A percentile compares a stretch with the other conserved stretches of the same genome.
Evolutionary conservation across 2,113 vertebrate species (phyloP).

Genomic region (Progne subis): DNA sequence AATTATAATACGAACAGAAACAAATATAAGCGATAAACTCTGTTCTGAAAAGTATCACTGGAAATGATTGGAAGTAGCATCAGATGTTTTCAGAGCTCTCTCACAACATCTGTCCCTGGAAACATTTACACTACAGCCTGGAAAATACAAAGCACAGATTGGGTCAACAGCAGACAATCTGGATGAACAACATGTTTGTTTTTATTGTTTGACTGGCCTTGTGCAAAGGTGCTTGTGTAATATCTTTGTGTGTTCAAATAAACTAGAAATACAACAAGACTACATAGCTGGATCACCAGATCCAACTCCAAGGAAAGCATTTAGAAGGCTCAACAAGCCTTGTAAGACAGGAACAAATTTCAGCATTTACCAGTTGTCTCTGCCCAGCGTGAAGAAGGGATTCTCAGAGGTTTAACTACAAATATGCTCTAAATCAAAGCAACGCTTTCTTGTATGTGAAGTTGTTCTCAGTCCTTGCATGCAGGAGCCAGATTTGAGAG

Average conservation of each 20-base stretch:
- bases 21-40: background rate
- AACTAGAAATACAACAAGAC: background rate
- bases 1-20: background rate
- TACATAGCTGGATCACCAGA: background rate
- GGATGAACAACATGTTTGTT: constrained; percentile 35
- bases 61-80: background rate
- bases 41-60: background rate
- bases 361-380: background rate
- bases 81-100: background rate
- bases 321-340: background rate
- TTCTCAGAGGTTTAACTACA: background rate
- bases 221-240: background rate
- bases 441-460: background rate
- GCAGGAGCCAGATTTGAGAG: background rate
- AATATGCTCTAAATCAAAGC: background rate
- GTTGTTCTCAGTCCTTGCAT: background rate
- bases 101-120: constrained; percentile 42
- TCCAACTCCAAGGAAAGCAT: background rate
- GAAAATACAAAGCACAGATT: constrained; percentile 43
- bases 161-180: constrained; percentile 56
- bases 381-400: background rate
- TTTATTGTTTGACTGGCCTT: constrained; percentile 45
- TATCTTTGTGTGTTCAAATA: background rate
- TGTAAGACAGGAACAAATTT: background rate
- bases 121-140: constrained; percentile 44